These are phyloP conservation scores for Alauda arvensis DNA, from an alignment of 2,797 vertebrate genomes.

Conservation along the genomic window DNA sequence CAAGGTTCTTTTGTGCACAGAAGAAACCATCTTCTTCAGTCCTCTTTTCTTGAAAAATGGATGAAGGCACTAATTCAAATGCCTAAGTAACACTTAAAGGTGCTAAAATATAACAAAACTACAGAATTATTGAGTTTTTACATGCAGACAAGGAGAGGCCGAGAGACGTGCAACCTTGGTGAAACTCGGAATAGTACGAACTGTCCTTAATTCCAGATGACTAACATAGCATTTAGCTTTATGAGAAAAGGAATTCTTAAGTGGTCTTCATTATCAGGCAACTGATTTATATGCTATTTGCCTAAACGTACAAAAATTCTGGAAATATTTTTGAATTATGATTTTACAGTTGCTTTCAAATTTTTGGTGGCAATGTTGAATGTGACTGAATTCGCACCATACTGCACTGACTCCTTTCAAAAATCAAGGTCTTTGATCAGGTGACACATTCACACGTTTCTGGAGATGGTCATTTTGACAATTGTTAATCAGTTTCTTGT, in stretches of 20 bases:
- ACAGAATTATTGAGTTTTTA: neutral
- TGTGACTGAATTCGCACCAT: neutral
- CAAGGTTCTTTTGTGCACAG: neutral
- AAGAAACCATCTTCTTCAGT: neutral
- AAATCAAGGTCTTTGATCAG: neutral
- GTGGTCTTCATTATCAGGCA: neutral
- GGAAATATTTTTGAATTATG: neutral
- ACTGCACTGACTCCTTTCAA: neutral
- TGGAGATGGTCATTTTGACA: neutral
- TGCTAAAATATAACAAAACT: neutral
- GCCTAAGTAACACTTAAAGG: neutral
- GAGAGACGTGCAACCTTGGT: accelerated
- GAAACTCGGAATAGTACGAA: neutral
- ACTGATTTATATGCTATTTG: neutral
- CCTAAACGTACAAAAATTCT: neutral
- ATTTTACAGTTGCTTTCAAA: neutral
- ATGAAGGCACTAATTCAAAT: neutral
- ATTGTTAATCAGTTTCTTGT: neutral
- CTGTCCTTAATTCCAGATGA: neutral
- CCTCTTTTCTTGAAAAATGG: neutral
- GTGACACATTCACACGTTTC: neutral
- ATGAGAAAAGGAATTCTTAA: neutral
- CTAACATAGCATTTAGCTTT: neutral
- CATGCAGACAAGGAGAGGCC: neutral
- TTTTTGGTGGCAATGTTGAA: neutral